phyloP scores from a whole-genome alignment of 2,888 invertebrate species.

The Oscheius sp. region DNA sequence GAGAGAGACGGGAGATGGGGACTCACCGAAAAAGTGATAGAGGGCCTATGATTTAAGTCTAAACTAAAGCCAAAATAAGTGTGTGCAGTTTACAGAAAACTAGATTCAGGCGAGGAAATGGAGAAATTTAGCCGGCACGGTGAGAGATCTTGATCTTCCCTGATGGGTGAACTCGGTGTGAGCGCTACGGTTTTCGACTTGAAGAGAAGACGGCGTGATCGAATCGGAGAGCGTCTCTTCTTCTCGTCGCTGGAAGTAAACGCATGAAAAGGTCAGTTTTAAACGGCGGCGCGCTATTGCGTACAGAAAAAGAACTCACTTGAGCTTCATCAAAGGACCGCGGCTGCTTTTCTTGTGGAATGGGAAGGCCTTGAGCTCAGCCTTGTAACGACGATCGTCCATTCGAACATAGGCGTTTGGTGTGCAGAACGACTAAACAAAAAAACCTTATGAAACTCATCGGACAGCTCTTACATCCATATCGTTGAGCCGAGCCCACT shows the following conservation, averaged over 20 bases:
- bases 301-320: not conserved
- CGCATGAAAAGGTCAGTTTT: too few species aligned
- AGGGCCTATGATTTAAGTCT: not conserved
- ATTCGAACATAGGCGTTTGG: conserved; percentile 48
- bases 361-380: conserved; percentile 40
- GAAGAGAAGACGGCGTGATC: conserved; percentile 16
- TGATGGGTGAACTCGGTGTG: not conserved
- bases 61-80: not conserved
- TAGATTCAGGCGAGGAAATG: conserved; percentile 12
- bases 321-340: not conserved
- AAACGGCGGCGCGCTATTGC: too few species aligned
- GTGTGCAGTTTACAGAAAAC: not conserved
- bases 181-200: not conserved
- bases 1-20: not conserved
- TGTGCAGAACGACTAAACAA: conserved; percentile 41
- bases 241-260: conserved; percentile 17
- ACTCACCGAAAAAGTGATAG: conserved; percentile 7
- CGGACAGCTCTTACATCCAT: not conserved
- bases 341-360: conserved; percentile 33
- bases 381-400: conserved; percentile 40
- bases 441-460: not conserved
- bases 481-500: not conserved
- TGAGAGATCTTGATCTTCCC: not conserved
- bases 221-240: conserved; percentile 2
- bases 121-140: conserved; percentile 13